Evolutionary conservation across 2,888 invertebrate genomes (phyloP).

Genomic region (Neoascia interrupta): DNA sequence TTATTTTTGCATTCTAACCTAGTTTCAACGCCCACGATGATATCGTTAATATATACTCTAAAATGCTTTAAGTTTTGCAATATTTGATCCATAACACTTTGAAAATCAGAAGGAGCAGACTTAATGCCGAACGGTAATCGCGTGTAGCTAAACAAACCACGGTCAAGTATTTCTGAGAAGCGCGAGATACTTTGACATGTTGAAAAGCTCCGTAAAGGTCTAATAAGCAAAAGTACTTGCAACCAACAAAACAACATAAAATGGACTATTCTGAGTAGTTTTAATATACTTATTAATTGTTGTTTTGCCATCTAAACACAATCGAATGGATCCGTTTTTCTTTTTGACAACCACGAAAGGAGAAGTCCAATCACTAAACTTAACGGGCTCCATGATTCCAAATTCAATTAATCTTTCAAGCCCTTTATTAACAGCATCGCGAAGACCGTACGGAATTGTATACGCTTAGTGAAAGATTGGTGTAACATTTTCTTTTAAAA

Average conservation of each 20-base stretch:
- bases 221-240: slow-evolving; percentile 2
- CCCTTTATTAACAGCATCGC: neutral
- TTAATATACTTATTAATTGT: slow-evolving; percentile 9
- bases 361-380: slow-evolving; percentile 11
- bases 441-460: slow-evolving; percentile 1
- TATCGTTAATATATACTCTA: slow-evolving; percentile 24
- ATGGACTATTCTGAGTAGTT: neutral
- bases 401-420: slow-evolving; percentile 7
- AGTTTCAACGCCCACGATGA: slow-evolving; percentile 13
- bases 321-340: neutral
- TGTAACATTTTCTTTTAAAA: neutral
- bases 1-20: slow-evolving; percentile 5
- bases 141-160: slow-evolving; percentile 2
- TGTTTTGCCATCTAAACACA: slow-evolving; percentile 2
- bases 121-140: slow-evolving; percentile 17
- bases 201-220: slow-evolving; percentile 10
- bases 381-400: neutral
- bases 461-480: slow-evolving; percentile 5
- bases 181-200: neutral
- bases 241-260: slow-evolving; percentile 3
- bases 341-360: neutral
- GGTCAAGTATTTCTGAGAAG: slow-evolving; percentile 22
- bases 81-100: slow-evolving; percentile 4
- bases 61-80: slow-evolving; percentile 11
- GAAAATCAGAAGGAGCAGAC: slow-evolving; percentile 8